Percentiles rank a stretch among this genome's conserved stretches.
Evolutionary conservation across 1,140 invertebrate species (phyloP).

Genomic region (Tetramorium alpestre): DNA sequence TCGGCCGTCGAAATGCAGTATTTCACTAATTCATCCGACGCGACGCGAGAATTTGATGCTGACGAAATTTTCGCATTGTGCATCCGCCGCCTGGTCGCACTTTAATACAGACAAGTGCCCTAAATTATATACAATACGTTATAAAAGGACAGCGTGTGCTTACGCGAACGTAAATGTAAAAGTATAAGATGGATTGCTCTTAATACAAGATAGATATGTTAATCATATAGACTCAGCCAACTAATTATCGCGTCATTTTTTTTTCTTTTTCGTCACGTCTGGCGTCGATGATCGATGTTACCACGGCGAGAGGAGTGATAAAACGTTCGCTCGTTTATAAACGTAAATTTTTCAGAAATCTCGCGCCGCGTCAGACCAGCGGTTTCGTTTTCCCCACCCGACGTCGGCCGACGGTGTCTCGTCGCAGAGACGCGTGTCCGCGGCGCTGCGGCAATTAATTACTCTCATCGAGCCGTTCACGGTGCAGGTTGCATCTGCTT

Average conservation of each 20-base stretch:
- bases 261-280: background rate
- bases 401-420: background rate
- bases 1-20: conserved; percentile 8
- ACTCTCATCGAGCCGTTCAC: conserved; percentile 76
- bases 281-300: conserved; percentile 17
- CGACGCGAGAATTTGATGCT: background rate
- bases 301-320: background rate
- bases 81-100: background rate
- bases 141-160: background rate
- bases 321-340: background rate
- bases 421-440: conserved; percentile 63
- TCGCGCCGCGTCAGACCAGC: background rate
- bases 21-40: conserved; percentile 12
- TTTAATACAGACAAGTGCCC: background rate
- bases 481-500: conserved; percentile 69
- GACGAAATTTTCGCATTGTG: background rate
- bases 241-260: background rate
- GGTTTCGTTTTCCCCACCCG: background rate
- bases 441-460: conserved; percentile 75
- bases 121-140: background rate
- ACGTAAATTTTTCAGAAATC: background rate
- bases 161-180: background rate
- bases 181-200: background rate
- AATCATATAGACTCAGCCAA: conserved; percentile 1
- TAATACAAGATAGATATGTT: background rate